Evolutionary conservation across 2,113 vertebrate genomes (phyloP).

Genomic region (Pungitius pungitius): DNA sequence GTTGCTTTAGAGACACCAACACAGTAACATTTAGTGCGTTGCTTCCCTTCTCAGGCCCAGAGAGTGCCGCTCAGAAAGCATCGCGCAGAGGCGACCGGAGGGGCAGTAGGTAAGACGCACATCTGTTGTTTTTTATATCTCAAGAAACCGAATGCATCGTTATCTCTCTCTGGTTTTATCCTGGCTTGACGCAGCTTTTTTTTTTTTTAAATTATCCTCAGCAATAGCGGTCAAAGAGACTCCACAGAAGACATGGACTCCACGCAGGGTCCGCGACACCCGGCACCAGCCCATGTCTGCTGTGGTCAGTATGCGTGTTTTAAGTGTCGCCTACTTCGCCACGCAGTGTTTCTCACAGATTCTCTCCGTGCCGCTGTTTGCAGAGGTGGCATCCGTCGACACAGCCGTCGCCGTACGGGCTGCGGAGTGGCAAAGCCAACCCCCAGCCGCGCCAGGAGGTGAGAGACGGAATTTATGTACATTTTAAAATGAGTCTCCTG

Average conservation of each 20-base stretch:
- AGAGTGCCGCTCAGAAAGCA: slow-evolving; percentile 74
- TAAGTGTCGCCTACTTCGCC: background rate
- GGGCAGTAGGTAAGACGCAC: slow-evolving; percentile 51
- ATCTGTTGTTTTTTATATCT: background rate
- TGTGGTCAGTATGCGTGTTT: slow-evolving; percentile 55
- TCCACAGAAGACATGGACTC: slow-evolving; percentile 63
- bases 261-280: slow-evolving; percentile 70
- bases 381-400: slow-evolving; percentile 63
- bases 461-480: slow-evolving; percentile 22
- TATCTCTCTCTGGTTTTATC: slow-evolving; percentile 16
- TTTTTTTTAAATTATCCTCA: background rate
- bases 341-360: background rate
- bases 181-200: slow-evolving; percentile 12
- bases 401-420: slow-evolving; percentile 50
- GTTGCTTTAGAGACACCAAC: background rate
- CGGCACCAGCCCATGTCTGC: slow-evolving; percentile 71
- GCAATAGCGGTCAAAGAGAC: slow-evolving; percentile 48
- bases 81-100: slow-evolving; percentile 25
- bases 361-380: slow-evolving; percentile 18
- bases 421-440: slow-evolving; percentile 26
- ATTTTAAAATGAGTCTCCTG: background rate
- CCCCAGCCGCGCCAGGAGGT: slow-evolving; percentile 65
- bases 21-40: background rate
- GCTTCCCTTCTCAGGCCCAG: slow-evolving; percentile 66
- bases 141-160: background rate